Evolutionary conservation across 1,140 invertebrate species (phyloP).

Genomic region (Drosophila sp.): DNA sequence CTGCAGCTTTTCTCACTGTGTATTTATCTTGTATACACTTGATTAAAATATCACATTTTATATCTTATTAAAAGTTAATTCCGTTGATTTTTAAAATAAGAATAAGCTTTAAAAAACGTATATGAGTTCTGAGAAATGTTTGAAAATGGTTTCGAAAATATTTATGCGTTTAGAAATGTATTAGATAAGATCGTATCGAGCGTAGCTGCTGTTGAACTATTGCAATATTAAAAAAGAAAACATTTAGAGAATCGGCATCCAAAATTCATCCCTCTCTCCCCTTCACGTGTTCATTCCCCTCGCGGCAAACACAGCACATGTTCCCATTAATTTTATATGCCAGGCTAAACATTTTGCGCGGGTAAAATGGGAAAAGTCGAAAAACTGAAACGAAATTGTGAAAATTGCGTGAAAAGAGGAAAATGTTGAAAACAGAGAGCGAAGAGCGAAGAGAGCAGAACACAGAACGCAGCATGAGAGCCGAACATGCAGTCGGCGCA

Average conservation of each 20-base stretch:
- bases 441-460: conserved; percentile 20
- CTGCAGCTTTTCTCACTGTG: neutral
- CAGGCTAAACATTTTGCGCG: conserved; percentile 39
- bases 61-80: neutral
- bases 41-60: neutral
- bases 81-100: neutral
- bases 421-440: conserved; percentile 38
- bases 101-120: neutral
- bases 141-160: neutral
- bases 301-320: conserved; percentile 15
- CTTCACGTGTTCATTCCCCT: neutral
- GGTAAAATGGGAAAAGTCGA: conserved; percentile 28
- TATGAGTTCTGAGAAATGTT: conserved; percentile 8
- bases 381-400: conserved; percentile 25
- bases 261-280: neutral
- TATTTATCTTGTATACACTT: neutral
- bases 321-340: conserved; percentile 37
- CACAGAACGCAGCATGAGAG: conserved; percentile 14
- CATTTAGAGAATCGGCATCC: neutral
- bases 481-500: conserved; percentile 21
- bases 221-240: conserved; percentile 11
- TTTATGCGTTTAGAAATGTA: neutral
- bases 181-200: conserved; percentile 15
- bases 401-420: conserved; percentile 29
- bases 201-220: conserved; percentile 8